A percentile compares a stretch with the other conserved stretches of the same genome.
phyloP scores from a whole-genome alignment of 2,888 invertebrate species.

The Cordilura impudica region DNA sequence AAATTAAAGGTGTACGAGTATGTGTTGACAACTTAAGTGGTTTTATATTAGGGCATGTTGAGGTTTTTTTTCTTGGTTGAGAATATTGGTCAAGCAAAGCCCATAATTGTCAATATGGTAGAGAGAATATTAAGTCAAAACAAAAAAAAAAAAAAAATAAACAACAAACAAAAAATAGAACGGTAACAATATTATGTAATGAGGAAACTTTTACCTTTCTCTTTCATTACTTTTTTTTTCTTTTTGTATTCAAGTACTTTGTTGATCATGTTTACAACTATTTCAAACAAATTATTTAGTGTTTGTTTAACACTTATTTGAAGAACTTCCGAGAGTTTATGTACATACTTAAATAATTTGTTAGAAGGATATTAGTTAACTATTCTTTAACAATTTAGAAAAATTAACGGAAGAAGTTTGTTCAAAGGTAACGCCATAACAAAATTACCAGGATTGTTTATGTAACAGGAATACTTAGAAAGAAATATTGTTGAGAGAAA shows the following conservation, averaged over 20 bases:
- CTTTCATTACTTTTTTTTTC: conserved; percentile 1
- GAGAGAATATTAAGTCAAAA: conserved; percentile 40
- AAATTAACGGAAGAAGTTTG: no score
- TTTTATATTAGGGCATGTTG: conserved; percentile 50
- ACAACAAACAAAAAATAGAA: background rate
- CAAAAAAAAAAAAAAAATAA: background rate
- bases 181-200: conserved; percentile 45
- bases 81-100: conserved; percentile 56
- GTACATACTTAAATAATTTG: conserved; percentile 45
- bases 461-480: no score
- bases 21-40: conserved; percentile 64
- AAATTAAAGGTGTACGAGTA: conserved; percentile 45
- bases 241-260: background rate
- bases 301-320: conserved; percentile 48
- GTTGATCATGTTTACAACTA: conserved; percentile 8
- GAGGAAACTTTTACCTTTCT: conserved; percentile 38
- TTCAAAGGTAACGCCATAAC: no score
- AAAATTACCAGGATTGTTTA: no score
- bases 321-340: conserved; percentile 37
- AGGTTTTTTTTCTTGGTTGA: background rate
- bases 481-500: no score
- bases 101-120: conserved; percentile 62
- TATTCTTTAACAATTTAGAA: conserved; percentile 20
- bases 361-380: conserved; percentile 52
- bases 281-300: conserved; percentile 49